These are phyloP conservation scores for Orchesellides sinensis DNA, from an alignment of 2,888 invertebrate genomes.

Conservation along the genomic window DNA sequence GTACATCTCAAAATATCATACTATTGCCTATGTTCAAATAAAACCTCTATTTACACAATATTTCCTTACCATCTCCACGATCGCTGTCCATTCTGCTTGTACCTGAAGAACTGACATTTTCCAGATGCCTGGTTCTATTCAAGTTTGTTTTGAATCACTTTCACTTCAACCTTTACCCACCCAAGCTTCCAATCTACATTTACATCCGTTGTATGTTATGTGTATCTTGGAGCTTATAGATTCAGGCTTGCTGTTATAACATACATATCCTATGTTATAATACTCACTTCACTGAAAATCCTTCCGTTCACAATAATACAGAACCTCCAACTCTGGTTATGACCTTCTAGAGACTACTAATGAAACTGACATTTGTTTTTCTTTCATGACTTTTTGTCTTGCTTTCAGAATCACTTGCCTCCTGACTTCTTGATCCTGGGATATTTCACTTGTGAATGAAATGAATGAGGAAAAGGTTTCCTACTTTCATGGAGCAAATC, in stretches of 20 bases:
- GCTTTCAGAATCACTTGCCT: not conserved
- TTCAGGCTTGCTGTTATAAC: too few species aligned
- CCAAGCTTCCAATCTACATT: not conserved
- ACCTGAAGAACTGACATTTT: conserved; percentile 68
- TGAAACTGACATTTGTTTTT: conserved; percentile 44
- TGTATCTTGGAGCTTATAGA: too few species aligned
- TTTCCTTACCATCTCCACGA: conserved; percentile 64
- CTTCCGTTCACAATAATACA: too few species aligned
- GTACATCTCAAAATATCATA: not conserved
- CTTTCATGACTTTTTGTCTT: conserved; percentile 37
- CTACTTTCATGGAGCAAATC: not conserved
- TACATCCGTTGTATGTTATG: too few species aligned
- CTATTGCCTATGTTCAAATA: not conserved
- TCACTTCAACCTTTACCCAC: not conserved
- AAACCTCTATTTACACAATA: not conserved
- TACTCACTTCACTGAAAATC: too few species aligned
- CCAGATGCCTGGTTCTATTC: conserved; percentile 34
- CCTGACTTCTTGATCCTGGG: conserved; percentile 8
- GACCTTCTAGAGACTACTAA: too few species aligned
- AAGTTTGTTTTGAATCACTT: conserved; percentile 1
- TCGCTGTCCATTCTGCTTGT: conserved; percentile 68
- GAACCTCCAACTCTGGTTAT: too few species aligned
- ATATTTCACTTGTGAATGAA: conserved; percentile 8
- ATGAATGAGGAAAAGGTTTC: not conserved
- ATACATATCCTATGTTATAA: too few species aligned